Base-by-base conservation (phyloP, 1,140 invertebrate species). In the Cepaea nemoralis region DNA sequence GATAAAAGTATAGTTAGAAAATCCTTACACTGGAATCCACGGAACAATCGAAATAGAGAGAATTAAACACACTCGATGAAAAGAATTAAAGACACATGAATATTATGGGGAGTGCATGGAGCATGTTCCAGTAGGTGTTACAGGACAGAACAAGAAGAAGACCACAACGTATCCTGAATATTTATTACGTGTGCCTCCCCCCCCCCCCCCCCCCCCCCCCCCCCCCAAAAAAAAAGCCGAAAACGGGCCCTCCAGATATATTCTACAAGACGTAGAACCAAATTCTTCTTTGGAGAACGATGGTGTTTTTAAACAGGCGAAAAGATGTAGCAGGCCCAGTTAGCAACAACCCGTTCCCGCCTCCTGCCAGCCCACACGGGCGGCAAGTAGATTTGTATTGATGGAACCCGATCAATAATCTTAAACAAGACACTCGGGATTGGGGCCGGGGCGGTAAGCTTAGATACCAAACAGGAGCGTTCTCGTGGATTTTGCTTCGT, bases 201-300 rank as follows among this genome's bases (percentile, higher is more conserved):
- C 63, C 63, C 63, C 63, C 63, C 63, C 63, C 63, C 63, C 63
- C 63, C 63, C 63, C 63, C n/a, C 63, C 63, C 63, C 63, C 63
- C 33, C 33, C 33, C 33, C 63, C 63, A n/a, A n/a, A n/a, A n/a
- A n/a, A n/a, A n/a, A n/a, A n/a, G n/a, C n/a, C n/a, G n/a, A n/a
- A n/a, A n/a, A n/a, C n/a, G n/a, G n/a, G n/a, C 63, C 63, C 63
- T 16, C 42, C 42, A 6, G 8, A 45, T 45, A 19, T 45, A 19
- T n/a, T n/a, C n/a, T n/a, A n/a, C n/a, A n/a, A n/a, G n/a, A n/a
- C n/a, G n/a, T n/a, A 45, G 42, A 45, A 45, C 8, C 42, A 45
- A 45, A 10, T 45, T 45, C 19, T 45, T 45, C 42, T 24, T 55
- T 55, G 8, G 50, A 55, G 50, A n/a, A n/a, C n/a, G n/a, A n/a